These are phyloP conservation scores for Calidris pygmaea DNA, from an alignment of 2,113 vertebrate species.

Conservation along the genomic window DNA sequence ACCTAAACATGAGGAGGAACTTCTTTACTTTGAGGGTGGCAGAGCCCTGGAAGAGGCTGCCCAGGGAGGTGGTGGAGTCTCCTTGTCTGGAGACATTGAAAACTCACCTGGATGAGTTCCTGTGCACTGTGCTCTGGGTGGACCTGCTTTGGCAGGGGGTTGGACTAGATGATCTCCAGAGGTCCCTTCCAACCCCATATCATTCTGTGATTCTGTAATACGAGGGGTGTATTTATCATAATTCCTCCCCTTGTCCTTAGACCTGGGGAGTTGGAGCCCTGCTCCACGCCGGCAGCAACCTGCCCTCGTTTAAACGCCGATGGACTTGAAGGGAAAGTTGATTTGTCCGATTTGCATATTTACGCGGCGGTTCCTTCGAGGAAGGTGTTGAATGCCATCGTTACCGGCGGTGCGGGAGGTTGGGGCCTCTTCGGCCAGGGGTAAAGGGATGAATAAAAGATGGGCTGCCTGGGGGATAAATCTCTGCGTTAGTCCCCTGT, in stretches of 20 bases:
- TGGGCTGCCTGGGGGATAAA: background rate
- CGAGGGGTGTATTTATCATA: rapidly evolving
- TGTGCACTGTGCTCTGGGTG: too few relatives aligned
- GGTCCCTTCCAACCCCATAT: too few relatives aligned
- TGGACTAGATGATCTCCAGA: too few relatives aligned
- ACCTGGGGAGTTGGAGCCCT: rapidly evolving
- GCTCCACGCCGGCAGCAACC: background rate
- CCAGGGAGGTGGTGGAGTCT: too few relatives aligned
- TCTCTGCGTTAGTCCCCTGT: background rate
- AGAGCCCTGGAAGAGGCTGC: too few relatives aligned
- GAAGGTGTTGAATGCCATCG: background rate
- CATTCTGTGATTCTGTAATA: too few relatives aligned
- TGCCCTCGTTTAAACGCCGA: background rate
- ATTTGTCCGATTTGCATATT: background rate
- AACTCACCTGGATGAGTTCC: too few relatives aligned
- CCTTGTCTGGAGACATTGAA: too few relatives aligned
- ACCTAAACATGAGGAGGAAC: too few relatives aligned
- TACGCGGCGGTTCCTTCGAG: background rate
- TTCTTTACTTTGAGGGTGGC: too few relatives aligned
- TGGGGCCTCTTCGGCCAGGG: background rate
- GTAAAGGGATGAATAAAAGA: background rate
- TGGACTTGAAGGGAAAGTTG: background rate
- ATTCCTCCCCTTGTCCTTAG: background rate
- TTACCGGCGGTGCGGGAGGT: background rate
- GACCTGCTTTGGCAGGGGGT: too few relatives aligned